Percentiles rank a stretch among this genome's conserved stretches.
These are phyloP conservation scores for Euplagia quadripunctaria DNA, from an alignment of 2,888 invertebrate genomes.

Conservation along the genomic window DNA sequence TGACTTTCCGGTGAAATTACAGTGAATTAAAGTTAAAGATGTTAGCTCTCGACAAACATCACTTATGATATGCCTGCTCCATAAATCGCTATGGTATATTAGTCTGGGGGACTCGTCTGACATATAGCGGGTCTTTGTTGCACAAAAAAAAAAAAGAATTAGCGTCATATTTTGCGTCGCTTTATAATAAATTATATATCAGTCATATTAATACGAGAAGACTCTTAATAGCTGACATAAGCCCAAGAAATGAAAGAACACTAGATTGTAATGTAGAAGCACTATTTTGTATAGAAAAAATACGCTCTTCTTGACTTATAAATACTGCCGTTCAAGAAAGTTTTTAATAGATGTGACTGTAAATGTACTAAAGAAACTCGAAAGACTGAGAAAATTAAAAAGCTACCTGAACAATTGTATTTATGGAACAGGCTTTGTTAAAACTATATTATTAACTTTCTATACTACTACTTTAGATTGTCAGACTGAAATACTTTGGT, in stretches of 20 bases:
- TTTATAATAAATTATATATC: background rate
- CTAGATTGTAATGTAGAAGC: background rate
- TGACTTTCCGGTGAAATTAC: too few relatives aligned
- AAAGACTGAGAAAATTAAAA: constrained; percentile 15
- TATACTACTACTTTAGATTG: background rate
- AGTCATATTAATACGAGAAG: background rate
- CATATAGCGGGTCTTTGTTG: too few relatives aligned
- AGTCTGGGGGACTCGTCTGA: too few relatives aligned
- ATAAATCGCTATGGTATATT: too few relatives aligned
- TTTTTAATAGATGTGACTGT: constrained; percentile 16
- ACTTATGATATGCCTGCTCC: too few relatives aligned
- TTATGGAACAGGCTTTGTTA: constrained; percentile 7
- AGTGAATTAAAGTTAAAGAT: too few relatives aligned
- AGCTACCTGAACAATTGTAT: constrained; percentile 13
- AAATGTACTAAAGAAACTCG: constrained; percentile 9
- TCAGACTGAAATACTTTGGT: background rate
- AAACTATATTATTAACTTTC: constrained; percentile 15
- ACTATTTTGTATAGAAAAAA: background rate
- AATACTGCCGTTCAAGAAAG: constrained; percentile 14
- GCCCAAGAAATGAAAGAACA: background rate
- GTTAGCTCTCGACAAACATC: too few relatives aligned
- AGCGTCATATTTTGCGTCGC: too few relatives aligned
- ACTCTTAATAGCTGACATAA: background rate
- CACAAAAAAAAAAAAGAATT: too few relatives aligned
- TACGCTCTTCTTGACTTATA: background rate